phyloP scores from a whole-genome alignment of 2,797 vertebrate species.

The Siniperca scherzeri region DNA sequence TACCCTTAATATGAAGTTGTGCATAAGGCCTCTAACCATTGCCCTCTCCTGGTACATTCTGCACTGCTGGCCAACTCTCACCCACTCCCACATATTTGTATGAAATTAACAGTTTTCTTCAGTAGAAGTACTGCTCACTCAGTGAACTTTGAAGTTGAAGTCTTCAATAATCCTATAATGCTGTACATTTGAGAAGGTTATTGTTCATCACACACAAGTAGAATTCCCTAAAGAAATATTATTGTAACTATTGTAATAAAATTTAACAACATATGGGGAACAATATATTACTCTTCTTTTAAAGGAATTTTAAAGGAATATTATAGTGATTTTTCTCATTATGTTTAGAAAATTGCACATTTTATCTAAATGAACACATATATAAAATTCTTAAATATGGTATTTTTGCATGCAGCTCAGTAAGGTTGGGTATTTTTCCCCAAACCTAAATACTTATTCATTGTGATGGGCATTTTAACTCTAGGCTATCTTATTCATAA shows the following conservation, averaged over 20 bases:
- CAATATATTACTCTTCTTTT: neutral
- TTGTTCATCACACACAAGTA: neutral
- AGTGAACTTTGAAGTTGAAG: neutral
- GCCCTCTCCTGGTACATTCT: slow-evolving; percentile 35
- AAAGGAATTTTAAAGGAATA: neutral
- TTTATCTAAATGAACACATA: neutral
- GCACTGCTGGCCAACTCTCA: slow-evolving; percentile 28
- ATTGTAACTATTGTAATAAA: neutral
- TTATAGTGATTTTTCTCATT: neutral
- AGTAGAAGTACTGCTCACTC: neutral
- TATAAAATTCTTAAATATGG: neutral
- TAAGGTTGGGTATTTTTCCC: neutral
- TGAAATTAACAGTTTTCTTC: neutral
- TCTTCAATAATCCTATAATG: neutral
- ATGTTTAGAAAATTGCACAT: neutral
- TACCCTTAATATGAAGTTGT: slow-evolving; percentile 1
- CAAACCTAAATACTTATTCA: neutral
- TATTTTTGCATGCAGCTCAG: neutral
- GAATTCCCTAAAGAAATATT: neutral
- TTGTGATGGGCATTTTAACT: neutral
- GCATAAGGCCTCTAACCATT: slow-evolving; percentile 4
- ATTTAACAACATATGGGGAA: neutral
- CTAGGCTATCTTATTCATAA: neutral
- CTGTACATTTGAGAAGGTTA: neutral
- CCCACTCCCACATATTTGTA: slow-evolving; percentile 2